These are phyloP conservation scores for Ptilodon capucinus DNA, from an alignment of 2,888 invertebrate species.

Conservation along the genomic window DNA sequence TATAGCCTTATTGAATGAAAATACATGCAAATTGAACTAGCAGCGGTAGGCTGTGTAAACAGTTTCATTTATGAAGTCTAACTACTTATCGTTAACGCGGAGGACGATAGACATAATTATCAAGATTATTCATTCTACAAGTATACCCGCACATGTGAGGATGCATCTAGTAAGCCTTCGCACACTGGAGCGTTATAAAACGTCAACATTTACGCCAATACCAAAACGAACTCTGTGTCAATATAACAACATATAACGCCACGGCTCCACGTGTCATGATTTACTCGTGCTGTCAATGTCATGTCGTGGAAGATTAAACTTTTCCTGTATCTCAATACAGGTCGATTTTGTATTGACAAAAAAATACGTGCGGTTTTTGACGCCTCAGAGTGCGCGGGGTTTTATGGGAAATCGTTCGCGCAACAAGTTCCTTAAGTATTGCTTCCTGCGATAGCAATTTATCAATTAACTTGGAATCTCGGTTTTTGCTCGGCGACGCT, in stretches of 20 bases:
- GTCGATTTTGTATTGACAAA: too few relatives aligned
- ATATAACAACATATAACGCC: too few relatives aligned
- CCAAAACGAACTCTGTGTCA: too few relatives aligned
- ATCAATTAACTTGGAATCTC: slow-evolving; percentile 35
- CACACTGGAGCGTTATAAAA: too few relatives aligned
- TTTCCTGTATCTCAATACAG: too few relatives aligned
- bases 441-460: slow-evolving; percentile 35
- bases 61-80: slow-evolving; percentile 7
- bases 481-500: slow-evolving; percentile 20
- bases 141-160: neutral
- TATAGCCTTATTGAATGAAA: neutral
- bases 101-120: slow-evolving; percentile 2
- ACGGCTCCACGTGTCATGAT: too few relatives aligned
- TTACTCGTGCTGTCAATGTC: too few relatives aligned
- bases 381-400: neutral
- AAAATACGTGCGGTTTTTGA: too few relatives aligned
- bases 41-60: slow-evolving; percentile 3
- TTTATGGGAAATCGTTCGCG: slow-evolving; percentile 26
- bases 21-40: neutral
- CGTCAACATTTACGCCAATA: too few relatives aligned
- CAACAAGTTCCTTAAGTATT: slow-evolving; percentile 24
- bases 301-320: too few relatives aligned
- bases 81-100: neutral
- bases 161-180: too few relatives aligned
- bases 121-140: slow-evolving; percentile 12